phyloP scores from a whole-genome alignment of 1,140 invertebrate species.

The Meloidogyne floridensis region DNA sequence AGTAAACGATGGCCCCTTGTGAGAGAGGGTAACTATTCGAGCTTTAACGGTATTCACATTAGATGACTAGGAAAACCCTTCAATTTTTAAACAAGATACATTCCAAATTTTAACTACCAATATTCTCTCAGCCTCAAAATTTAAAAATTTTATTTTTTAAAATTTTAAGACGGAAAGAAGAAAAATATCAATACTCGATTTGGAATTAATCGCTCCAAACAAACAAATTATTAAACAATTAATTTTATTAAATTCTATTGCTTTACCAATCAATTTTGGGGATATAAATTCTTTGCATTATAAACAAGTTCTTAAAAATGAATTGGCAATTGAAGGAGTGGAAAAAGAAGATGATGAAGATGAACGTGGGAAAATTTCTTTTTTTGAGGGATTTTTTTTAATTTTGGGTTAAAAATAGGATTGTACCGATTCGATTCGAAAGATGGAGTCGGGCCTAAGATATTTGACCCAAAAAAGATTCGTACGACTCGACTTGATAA shows the following conservation, averaged over 20 bases:
- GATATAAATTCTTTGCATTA: background rate
- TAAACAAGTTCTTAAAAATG: conserved; percentile 4
- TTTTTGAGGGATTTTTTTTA: background rate
- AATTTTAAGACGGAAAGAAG: background rate
- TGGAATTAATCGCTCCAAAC: conserved; percentile 15
- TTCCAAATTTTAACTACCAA: no score
- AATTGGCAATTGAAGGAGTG: background rate
- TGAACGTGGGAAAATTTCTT: background rate
- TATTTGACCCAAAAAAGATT: no score
- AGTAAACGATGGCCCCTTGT: no score
- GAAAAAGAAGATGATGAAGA: conserved; percentile 9
- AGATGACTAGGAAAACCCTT: no score
- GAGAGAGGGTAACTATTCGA: no score
- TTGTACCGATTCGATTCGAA: no score
- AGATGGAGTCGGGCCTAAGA: no score
- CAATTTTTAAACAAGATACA: no score
- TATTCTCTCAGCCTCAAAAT: no score
- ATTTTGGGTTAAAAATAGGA: background rate
- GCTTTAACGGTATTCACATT: no score
- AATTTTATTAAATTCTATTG: background rate
- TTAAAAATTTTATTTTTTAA: no score
- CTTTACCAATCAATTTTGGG: conserved; percentile 15
- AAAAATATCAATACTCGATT: background rate
- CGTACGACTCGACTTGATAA: no score
- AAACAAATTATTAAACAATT: conserved; percentile 8